Base-by-base conservation (phyloP, 2,888 invertebrate genomes). In the Hirtodrosophila cameraria region DNA sequence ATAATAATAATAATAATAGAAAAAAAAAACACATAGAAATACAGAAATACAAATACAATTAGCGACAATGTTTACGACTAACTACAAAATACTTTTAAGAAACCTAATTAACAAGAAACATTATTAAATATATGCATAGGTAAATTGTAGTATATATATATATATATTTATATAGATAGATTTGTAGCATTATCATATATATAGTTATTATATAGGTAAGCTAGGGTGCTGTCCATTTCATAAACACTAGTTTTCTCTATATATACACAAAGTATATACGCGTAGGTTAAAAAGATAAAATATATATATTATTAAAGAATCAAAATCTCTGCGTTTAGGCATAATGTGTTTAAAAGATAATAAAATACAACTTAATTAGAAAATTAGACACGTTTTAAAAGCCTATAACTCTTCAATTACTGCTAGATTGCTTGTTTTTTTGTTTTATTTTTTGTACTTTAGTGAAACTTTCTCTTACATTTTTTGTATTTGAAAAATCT, bases 401-500 rank as follows among this genome's bases (percentile, higher is more conserved):
- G 62, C 48, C 60, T 69, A 72, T 39, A 63, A 58, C 52, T 60
- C 35, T 60, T 75, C 49, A 58, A 62, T 71, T 78, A 79, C 54
- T 70, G 74, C 79, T 79, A 79, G 49, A 79, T 79, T 79, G 79
- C 79, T 79, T 79, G 53, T 50, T 54, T 53, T 76, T 20, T n/a
- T n/a, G n/a, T n/a, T n/a, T n/a, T n/a, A n/a, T n/a, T n/a, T 20
- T 82, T 79, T 79, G 79, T 79, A 79, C 83, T 77, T 75, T 70
- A 73, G 76, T 77, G 45, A 73, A 77, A 16, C 1, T 36, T 36
- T 41, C 11, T 18, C 20, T 27, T 7, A 30, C 27, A 27, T 38
- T 9, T 27, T 31, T 2, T 1, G 5, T 8, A 13, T 20, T 33
- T 30, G 16, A 11, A 9, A 20, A 1, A 33, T 25, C 13, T n/a